Base-by-base conservation (phyloP, 2,888 invertebrate species). In the Odontomyia ornata region DNA sequence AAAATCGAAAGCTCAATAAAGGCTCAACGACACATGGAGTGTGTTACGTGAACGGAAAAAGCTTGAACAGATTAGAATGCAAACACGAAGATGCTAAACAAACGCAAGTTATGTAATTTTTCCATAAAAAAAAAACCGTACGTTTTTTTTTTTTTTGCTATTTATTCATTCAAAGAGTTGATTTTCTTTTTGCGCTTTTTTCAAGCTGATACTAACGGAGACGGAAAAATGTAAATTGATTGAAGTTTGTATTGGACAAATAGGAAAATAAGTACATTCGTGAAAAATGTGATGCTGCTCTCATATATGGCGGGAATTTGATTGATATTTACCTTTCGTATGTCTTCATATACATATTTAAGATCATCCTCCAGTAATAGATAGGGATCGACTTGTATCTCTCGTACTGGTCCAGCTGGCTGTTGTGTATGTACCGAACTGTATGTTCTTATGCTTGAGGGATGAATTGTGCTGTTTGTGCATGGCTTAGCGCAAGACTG, bases 381-480 rank as follows among this genome's bases (percentile, higher is more conserved):
- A 86, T 95, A 96, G 79, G 96, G 96, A 88, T 96, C 95, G 81
- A 95, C 90, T 88, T 93, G 92, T 84, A 93, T 91, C 84, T 94
- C 93, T 77, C 93, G 91, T 82, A 94, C 89, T 23, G 94, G 92
- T 82, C 94, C 94, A 77, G 85, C 86, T 18, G 94, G 94, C 86
- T 93, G 92, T 80, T 92, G 91, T 82, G 93, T 93, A 85, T 93
- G 92, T 86, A 93, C 92, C 64, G 93, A 91, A 83, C 92, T 92
- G 88, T 89, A 91, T 81, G 89, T 89, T 82, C 90, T 88, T 71
- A 76, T 79, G 30, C 79, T 77, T 46, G 69, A 69, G 27, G 79
- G 77, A 71, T 81, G 79, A 57, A 15, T 76, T 43, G 67, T 69
- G 36, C 36, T 36, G 36, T 60, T 43, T 27, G 60, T 56, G 76